Evolutionary conservation across 2,113 vertebrate genomes (phyloP).

Genomic region (Myrmecobius fasciatus): DNA sequence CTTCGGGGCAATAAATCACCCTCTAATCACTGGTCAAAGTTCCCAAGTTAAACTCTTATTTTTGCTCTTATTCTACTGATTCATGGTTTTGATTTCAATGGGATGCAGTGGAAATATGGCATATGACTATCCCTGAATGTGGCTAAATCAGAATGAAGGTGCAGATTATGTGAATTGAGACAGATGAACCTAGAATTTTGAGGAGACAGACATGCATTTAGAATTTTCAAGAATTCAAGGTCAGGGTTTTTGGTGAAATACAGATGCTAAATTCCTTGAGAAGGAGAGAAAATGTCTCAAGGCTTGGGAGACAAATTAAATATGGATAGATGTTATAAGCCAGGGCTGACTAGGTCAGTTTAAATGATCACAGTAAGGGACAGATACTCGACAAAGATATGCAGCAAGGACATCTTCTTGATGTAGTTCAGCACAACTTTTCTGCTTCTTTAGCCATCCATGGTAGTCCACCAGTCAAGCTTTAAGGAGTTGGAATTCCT

Average conservation of each 20-base stretch:
- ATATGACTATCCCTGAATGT: background rate
- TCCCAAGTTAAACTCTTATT: background rate
- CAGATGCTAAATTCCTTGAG: background rate
- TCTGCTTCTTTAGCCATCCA: background rate
- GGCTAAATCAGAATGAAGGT: background rate
- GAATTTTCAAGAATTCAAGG: background rate
- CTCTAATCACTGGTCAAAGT: background rate
- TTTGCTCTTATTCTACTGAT: background rate
- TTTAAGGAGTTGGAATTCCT: background rate
- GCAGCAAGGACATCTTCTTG: background rate
- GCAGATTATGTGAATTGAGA: background rate
- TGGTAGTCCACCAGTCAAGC: background rate
- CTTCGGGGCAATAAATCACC: background rate
- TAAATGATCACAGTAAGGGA: background rate
- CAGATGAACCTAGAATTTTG: background rate
- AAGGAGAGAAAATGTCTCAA: background rate
- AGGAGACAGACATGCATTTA: background rate
- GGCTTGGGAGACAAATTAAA: no score
- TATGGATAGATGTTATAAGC: no score
- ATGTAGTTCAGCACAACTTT: background rate
- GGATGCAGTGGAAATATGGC: background rate
- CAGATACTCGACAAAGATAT: background rate
- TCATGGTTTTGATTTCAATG: background rate
- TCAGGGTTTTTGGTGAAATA: background rate
- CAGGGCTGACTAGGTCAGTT: background rate